Evolutionary conservation across 2,113 vertebrate species (phyloP).

Genomic region (Tauraco erythrolophus): DNA sequence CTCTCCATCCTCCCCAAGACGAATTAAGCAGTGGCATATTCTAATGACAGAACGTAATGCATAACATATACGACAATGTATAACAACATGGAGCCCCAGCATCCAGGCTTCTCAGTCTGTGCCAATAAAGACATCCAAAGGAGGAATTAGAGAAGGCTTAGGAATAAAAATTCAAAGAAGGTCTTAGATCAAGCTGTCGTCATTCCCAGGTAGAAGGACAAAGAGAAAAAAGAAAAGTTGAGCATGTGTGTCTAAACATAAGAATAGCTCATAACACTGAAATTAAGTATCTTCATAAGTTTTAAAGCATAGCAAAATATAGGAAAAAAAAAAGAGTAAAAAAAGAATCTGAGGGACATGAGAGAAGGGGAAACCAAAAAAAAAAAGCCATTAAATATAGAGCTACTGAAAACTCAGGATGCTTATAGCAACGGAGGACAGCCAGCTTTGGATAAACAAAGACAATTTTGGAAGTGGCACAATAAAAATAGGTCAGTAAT

Average conservation of each 20-base stretch:
- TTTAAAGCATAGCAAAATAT: background rate
- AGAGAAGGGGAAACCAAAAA: background rate
- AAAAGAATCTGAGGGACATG: background rate
- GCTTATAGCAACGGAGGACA: conserved; percentile 31
- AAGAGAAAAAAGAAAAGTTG: background rate
- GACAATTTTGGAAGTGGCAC: conserved; percentile 37
- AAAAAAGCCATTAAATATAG: conserved; percentile 21
- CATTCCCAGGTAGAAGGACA: background rate
- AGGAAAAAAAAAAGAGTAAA: no score
- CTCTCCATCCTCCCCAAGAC: background rate
- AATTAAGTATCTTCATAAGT: background rate
- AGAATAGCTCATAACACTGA: fast-evolving
- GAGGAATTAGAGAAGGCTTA: background rate
- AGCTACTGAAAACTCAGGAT: background rate
- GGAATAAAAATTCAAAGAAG: background rate
- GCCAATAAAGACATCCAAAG: background rate
- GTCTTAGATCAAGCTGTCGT: background rate
- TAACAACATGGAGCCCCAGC: background rate
- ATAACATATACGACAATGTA: fast-evolving
- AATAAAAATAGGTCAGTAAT: conserved; percentile 49
- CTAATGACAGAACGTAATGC: background rate
- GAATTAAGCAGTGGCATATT: background rate
- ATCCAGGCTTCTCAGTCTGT: background rate
- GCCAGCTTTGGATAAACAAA: conserved; percentile 45
- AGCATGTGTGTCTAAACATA: background rate